phyloP scores from a whole-genome alignment of 2,797 vertebrate species.

The Semaprochilodus insignis region DNA sequence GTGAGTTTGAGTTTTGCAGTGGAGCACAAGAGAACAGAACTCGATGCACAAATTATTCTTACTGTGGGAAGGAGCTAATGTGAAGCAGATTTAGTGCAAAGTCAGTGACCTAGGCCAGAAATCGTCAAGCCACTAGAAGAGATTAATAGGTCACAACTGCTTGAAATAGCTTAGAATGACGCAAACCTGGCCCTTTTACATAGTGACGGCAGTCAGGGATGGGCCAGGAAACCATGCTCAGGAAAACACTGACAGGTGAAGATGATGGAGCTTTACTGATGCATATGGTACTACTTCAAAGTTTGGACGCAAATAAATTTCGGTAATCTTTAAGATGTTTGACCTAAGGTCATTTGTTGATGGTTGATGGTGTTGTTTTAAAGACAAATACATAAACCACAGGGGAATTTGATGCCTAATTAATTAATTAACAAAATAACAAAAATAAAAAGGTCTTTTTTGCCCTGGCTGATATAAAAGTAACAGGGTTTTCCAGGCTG shows the following conservation, averaged over 20 bases:
- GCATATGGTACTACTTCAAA: not conserved
- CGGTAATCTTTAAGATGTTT: too few species aligned
- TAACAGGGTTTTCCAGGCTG: too few species aligned
- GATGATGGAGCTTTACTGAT: not conserved
- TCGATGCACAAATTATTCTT: not conserved
- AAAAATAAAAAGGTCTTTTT: too few species aligned
- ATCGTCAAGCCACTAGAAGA: not conserved
- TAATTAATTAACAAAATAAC: too few species aligned
- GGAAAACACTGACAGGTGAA: not conserved
- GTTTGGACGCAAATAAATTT: not conserved
- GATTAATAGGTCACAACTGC: not conserved
- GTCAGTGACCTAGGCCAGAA: not conserved
- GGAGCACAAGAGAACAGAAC: not conserved
- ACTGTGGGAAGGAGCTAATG: not conserved
- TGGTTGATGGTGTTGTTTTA: too few species aligned
- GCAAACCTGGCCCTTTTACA: not conserved
- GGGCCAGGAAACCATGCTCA: not conserved
- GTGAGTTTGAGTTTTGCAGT: not conserved
- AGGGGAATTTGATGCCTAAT: too few species aligned
- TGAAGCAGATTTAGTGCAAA: not conserved
- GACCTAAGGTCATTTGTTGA: too few species aligned
- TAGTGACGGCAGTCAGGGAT: not conserved
- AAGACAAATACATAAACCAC: too few species aligned
- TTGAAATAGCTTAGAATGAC: not conserved
- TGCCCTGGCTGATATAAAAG: too few species aligned